phyloP scores from a whole-genome alignment of 2,888 invertebrate species.

The Acanthopleura granulata region DNA sequence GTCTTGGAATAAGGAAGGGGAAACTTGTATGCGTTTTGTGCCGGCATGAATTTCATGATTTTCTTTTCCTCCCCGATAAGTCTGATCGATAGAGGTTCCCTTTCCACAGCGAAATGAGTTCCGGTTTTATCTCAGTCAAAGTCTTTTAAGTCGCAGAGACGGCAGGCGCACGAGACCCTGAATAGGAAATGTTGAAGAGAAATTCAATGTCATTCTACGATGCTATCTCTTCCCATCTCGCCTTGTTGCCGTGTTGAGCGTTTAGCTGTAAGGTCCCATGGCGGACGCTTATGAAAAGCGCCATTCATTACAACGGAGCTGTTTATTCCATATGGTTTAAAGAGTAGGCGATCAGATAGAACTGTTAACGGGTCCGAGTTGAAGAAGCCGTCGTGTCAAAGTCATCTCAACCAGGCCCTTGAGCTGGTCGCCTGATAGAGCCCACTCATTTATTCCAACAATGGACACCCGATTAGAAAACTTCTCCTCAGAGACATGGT shows the following conservation, averaged over 20 bases:
- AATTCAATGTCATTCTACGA: slow-evolving; percentile 14
- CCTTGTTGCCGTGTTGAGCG: slow-evolving; percentile 15
- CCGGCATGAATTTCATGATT: slow-evolving; percentile 18
- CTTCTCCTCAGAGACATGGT: slow-evolving; percentile 7
- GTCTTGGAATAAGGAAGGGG: slow-evolving; percentile 10
- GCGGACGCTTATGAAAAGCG: slow-evolving; percentile 11
- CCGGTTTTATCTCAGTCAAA: slow-evolving; percentile 12
- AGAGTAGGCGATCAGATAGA: slow-evolving; percentile 14
- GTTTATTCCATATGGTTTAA: slow-evolving; percentile 13
- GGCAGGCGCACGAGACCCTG: neutral
- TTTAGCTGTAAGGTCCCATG: slow-evolving; percentile 1
- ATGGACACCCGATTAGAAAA: slow-evolving; percentile 13
- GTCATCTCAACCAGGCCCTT: slow-evolving; percentile 5
- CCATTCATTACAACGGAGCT: slow-evolving; percentile 9
- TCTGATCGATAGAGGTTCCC: slow-evolving; percentile 6
- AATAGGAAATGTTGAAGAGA: slow-evolving; percentile 16
- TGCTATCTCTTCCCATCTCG: neutral
- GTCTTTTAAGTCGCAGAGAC: slow-evolving; percentile 14
- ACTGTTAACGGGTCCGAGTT: neutral
- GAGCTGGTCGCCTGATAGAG: neutral
- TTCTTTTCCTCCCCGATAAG: slow-evolving; percentile 15
- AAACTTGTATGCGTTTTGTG: slow-evolving; percentile 20
- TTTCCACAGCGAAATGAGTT: slow-evolving; percentile 16
- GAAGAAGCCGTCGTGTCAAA: slow-evolving; percentile 13
- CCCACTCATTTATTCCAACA: slow-evolving; percentile 17